Evolutionary conservation across 2,113 vertebrate species (phyloP), one percentile per base, ranked within the genome.

Genomic region (Numenius arquata): DNA sequence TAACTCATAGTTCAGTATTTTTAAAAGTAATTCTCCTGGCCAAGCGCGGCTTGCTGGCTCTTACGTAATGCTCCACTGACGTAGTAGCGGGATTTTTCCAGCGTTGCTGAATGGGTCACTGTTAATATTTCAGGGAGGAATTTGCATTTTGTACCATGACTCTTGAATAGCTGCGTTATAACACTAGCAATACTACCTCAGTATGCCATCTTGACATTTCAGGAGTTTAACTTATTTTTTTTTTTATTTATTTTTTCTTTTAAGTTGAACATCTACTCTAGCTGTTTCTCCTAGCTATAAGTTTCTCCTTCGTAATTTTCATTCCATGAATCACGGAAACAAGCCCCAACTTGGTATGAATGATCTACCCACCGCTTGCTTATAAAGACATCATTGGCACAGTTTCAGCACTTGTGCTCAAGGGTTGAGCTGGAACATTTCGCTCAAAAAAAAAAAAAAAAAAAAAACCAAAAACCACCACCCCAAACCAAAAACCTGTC

Each of bases 371-470:
- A 9, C 66, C 2, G 6, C 70, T 84, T 65, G 66, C 68, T 85
- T 95, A 71, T 81, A 92, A 79, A 93, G 81, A 52, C 30, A 50
- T 81, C 43, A 29, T 7, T 93, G 90, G 92, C 86, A 52, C 61
- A 50, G 23, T 90, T 94, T 91, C 85, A 94, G 89, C 56, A 74
- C 61, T 83, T 80, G 26, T 36, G 68, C 77, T 80, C 32, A 92
- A 86, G 41, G 29, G n/a, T 91, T 96, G 90, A 90, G 38, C 66
- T 92, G 73, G 68, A 94, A 93, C 47, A 62, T 91, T 97, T 90
- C 9, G 4, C 56, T 85, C 88, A 11, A 21, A 32, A 59, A 65
- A 48, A 91, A 85, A 92, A 65, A 50, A 50, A 50, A 50, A 50
- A 23, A 23, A 48, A 48, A 50, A 50, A 21, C 47, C 22, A 48